A percentile compares a stretch with the other conserved stretches of the same genome.
Evolutionary conservation across 2,113 vertebrate genomes (phyloP).

Genomic region (Probosciger aterrimus): DNA sequence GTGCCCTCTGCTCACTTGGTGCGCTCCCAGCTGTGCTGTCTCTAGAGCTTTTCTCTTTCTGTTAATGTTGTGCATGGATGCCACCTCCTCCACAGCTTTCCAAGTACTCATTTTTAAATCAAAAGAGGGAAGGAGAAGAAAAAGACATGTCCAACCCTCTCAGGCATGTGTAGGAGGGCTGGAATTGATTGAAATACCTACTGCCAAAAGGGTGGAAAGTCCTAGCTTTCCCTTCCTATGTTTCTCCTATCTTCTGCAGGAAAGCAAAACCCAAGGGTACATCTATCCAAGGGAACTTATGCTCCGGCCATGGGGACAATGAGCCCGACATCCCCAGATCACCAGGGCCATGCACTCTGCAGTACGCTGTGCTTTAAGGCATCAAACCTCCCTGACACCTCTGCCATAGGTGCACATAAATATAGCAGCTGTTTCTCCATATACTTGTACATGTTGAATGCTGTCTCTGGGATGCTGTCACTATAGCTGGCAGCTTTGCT

Average conservation of each 20-base stretch:
- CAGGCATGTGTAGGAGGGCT: constrained; percentile 1
- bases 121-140: neutral
- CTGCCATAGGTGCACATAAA: neutral
- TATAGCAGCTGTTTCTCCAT: neutral
- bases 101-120: neutral
- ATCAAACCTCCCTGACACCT: neutral
- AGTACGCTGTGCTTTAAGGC: neutral
- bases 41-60: neutral
- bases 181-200: neutral
- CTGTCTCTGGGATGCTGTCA: neutral
- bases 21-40: neutral
- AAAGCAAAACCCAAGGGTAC: neutral
- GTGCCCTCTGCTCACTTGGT: neutral
- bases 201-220: neutral
- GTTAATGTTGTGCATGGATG: rapidly evolving
- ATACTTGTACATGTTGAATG: neutral
- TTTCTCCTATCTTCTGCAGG: neutral
- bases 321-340: rapidly evolving
- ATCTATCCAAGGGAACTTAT: neutral
- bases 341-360: rapidly evolving
- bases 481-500: neutral
- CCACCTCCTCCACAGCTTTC: neutral
- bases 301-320: neutral
- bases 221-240: neutral
- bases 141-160: neutral